phyloP scores from a whole-genome alignment of 2,888 invertebrate species.

The Phengaris arion region DNA sequence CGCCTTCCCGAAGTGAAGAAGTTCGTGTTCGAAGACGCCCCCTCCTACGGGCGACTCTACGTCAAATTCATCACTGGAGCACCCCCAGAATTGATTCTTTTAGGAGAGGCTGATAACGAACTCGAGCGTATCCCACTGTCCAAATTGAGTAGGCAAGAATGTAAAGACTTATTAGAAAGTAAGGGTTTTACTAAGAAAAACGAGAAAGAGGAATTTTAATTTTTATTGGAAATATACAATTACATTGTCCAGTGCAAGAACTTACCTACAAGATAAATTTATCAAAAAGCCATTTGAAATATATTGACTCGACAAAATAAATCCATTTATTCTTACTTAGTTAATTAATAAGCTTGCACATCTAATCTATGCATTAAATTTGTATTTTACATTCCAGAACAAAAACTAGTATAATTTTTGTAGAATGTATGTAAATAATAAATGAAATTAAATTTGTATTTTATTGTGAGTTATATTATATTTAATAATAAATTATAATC shows the following conservation, averaged over 20 bases:
- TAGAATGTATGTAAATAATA: constrained; percentile 17
- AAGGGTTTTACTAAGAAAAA: constrained; percentile 79
- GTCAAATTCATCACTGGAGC: constrained; percentile 84
- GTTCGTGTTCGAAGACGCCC: constrained; percentile 84
- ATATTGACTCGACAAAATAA: neutral
- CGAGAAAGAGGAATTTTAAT: constrained; percentile 69
- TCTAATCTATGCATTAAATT: neutral
- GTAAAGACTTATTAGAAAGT: constrained; percentile 81
- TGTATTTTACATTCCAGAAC: constrained; percentile 22
- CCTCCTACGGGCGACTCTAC: constrained; percentile 79
- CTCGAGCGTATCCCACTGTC: constrained; percentile 82
- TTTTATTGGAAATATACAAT: neutral
- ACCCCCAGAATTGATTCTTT: constrained; percentile 81
- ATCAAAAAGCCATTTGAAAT: neutral
- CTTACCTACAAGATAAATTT: neutral
- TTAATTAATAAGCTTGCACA: neutral
- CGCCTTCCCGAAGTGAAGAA: constrained; percentile 82
- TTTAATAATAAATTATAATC: neutral
- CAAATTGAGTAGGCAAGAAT: constrained; percentile 79
- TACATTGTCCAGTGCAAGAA: constrained; percentile 3
- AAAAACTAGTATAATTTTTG: neutral
- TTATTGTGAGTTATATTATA: neutral
- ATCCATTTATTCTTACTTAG: neutral
- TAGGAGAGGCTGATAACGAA: constrained; percentile 78
- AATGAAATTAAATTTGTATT: neutral